These are phyloP conservation scores for Pristionchus mayeri DNA, from an alignment of 2,888 invertebrate species.

Conservation along the genomic window DNA sequence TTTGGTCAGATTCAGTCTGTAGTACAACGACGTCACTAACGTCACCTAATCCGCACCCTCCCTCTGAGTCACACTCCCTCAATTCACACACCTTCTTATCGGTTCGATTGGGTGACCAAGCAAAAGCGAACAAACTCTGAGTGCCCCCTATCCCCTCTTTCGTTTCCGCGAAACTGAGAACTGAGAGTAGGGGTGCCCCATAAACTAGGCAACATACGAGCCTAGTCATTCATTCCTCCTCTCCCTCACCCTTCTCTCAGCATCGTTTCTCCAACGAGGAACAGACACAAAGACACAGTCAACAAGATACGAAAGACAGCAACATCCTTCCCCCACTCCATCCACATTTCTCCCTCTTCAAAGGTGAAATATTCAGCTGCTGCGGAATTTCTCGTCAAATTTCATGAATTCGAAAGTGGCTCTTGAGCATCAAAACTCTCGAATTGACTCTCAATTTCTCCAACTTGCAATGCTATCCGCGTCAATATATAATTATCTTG, in stretches of 20 bases:
- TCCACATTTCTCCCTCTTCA: background rate
- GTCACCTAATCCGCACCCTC: background rate
- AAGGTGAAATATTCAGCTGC: conserved; percentile 26
- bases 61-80: background rate
- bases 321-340: background rate
- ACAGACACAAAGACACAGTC: background rate
- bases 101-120: background rate
- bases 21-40: background rate
- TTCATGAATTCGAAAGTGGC: background rate
- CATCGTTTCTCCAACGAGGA: background rate
- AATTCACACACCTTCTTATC: conserved; percentile 28
- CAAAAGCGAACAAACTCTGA: background rate
- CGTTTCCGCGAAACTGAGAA: background rate
- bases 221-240: background rate
- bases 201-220: conserved; percentile 25
- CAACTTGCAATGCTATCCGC: no score
- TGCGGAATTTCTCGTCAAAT: background rate
- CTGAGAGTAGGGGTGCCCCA: background rate
- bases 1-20: no score
- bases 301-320: background rate
- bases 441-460: no score
- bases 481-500: no score
- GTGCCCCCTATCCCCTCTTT: background rate
- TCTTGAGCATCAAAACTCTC: no score
- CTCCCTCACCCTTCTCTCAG: background rate